Evolutionary conservation across 2,797 vertebrate genomes (phyloP), one percentile per base, ranked within the genome.

Genomic region (Arremon brunneinucha): DNA sequence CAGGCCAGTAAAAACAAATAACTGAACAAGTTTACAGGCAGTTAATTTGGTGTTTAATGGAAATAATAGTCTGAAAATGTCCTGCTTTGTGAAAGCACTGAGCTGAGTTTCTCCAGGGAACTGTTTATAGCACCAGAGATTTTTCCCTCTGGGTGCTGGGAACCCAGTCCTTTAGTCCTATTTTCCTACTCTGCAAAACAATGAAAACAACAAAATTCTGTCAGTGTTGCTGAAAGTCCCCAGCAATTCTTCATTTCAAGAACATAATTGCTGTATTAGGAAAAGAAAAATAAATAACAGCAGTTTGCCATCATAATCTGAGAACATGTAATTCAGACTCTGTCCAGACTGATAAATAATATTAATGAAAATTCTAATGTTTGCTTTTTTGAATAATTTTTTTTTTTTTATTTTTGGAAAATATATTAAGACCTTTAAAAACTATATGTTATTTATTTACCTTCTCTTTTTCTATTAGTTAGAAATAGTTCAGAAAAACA

Each of bases 1-100:
- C 90, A 96, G 80, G 83, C 89, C 81, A 90, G 93, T 96, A 96
- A 96, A 96, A 96, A 90, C 77, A 96, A 97, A 95, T 95, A 96
- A 92, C 80, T 50, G 90, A 96, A 86, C 75, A 96, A 96, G 93
- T 92, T 95, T 96, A 95, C 92, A 94, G 95, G 89, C 96, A 93
- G 95, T 96, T 96, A 96, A 94, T 94, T 96, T 83, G 39, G 75
- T 92, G 65, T 80, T 89, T 96, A 96, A 96, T 93, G 76, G 91
- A 96, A 96, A 94, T 94, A 87, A 93, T 96, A 92, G 87, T 86
- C 85, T 79, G 46, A 69, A 93, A 96, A 94, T 69, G 35, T 92
- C 78, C 74, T 92, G 69, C 89, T 86, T 94, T 88, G 75, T 77
- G 28, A 83, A 59, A 89, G 27, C n/a, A 85, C 8, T 62, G 59